phyloP scores from a whole-genome alignment of 2,113 vertebrate species.

The Poicephalus meyeri region DNA sequence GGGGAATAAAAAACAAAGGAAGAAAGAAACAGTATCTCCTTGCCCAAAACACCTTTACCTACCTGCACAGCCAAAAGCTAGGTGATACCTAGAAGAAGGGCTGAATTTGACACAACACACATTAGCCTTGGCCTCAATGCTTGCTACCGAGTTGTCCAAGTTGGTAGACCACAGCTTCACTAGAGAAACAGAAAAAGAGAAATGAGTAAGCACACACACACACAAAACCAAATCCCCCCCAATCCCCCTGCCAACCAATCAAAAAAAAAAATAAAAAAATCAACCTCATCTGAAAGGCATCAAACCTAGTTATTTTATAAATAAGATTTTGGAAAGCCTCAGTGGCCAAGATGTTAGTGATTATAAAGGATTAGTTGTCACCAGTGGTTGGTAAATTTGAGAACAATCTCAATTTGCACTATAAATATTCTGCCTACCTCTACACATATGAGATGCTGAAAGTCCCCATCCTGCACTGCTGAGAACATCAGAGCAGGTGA shows the following conservation, averaged over 20 bases:
- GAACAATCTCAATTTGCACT: not conserved
- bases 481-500: not conserved
- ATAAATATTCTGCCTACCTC: not conserved
- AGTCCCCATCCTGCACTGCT: not conserved
- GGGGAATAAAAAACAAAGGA: not conserved
- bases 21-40: not conserved
- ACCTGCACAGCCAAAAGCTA: slow-evolving; percentile 99
- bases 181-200: slow-evolving; percentile 66
- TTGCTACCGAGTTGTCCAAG: slow-evolving; percentile 97
- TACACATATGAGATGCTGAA: not conserved
- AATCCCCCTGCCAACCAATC: too few species aligned
- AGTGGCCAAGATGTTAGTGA: not conserved
- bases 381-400: not conserved
- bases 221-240: not conserved
- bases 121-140: slow-evolving; percentile 98
- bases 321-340: not conserved
- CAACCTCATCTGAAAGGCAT: not conserved
- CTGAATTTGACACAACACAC: slow-evolving; percentile 99
- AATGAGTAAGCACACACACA: not conserved
- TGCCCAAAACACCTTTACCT: slow-evolving; percentile 16
- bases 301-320: not conserved
- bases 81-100: slow-evolving; percentile 94
- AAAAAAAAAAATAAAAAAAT: not conserved
- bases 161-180: slow-evolving; percentile 99
- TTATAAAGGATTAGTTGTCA: not conserved